phyloP scores from a whole-genome alignment of 2,797 vertebrate species.

The Cuniculus paca region DNA sequence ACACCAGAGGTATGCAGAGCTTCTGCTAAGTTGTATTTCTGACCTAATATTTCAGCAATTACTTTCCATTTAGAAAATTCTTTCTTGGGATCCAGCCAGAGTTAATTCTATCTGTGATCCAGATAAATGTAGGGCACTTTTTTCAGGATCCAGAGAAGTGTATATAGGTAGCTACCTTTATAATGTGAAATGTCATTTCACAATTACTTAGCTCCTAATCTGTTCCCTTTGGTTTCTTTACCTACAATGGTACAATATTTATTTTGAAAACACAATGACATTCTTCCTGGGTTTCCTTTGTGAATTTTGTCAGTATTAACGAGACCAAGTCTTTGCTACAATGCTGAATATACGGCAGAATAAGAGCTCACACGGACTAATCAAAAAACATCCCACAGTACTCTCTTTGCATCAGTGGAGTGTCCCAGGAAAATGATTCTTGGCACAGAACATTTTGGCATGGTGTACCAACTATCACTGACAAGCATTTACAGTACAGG shows the following conservation, averaged over 20 bases:
- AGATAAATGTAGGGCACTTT: background rate
- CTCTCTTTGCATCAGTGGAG: background rate
- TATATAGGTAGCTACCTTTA: background rate
- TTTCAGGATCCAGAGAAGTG: background rate
- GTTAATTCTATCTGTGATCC: background rate
- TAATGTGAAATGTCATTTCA: background rate
- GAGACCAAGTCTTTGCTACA: background rate
- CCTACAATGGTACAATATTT: background rate
- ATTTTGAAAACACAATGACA: slow-evolving; percentile 18
- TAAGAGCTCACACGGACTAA: background rate
- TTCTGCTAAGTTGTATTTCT: background rate
- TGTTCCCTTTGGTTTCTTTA: background rate
- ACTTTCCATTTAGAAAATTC: background rate
- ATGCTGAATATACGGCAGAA: background rate
- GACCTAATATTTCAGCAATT: background rate
- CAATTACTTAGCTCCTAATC: background rate
- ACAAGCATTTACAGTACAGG: background rate
- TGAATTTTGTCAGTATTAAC: background rate
- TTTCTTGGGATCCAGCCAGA: background rate
- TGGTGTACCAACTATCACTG: background rate
- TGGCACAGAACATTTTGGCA: background rate
- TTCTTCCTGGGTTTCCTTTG: background rate
- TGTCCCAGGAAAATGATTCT: background rate
- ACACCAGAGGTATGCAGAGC: background rate
- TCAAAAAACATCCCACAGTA: too few species aligned